Evolutionary conservation across 1,140 invertebrate genomes (phyloP).

Genomic region (Drosophila neocordata): DNA sequence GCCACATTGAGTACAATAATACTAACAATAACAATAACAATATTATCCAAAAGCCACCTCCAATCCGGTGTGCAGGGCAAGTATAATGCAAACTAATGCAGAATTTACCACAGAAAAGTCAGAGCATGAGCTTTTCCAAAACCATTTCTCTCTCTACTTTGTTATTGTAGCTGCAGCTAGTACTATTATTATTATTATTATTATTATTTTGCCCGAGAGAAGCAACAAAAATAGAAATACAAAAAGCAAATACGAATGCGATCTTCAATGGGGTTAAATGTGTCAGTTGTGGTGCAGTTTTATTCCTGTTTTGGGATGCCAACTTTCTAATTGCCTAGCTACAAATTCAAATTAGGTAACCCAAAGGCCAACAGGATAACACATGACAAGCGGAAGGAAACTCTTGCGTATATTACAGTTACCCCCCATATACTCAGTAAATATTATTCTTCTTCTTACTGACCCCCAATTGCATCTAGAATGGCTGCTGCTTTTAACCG

Average conservation of each 20-base stretch:
- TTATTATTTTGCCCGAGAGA: constrained; percentile 25
- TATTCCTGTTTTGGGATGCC: constrained; percentile 38
- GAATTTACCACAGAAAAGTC: constrained; percentile 46
- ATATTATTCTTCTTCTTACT: background rate
- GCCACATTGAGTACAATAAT: constrained; percentile 70
- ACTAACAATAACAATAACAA: constrained; percentile 59
- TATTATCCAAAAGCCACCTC: constrained; percentile 42
- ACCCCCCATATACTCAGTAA: constrained; percentile 6
- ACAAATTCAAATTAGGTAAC: constrained; percentile 61
- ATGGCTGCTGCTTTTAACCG: constrained; percentile 62
- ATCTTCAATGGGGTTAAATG: constrained; percentile 60
- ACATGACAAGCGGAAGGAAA: constrained; percentile 1
- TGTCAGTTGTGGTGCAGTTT: constrained; percentile 52
- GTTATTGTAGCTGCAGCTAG: constrained; percentile 22
- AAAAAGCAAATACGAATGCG: constrained; percentile 55
- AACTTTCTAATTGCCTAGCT: constrained; percentile 52
- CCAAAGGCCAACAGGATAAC: constrained; percentile 35
- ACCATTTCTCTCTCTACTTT: constrained; percentile 14
- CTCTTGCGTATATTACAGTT: constrained; percentile 46
- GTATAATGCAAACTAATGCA: constrained; percentile 72
- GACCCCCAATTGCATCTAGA: constrained; percentile 11
- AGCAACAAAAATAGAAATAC: constrained; percentile 34
- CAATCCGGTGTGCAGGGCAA: constrained; percentile 20
- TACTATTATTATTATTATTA: constrained; percentile 37
- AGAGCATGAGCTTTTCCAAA: constrained; percentile 25